phyloP scores from a whole-genome alignment of 1,140 invertebrate genomes.

The Drosophila murphyi region DNA sequence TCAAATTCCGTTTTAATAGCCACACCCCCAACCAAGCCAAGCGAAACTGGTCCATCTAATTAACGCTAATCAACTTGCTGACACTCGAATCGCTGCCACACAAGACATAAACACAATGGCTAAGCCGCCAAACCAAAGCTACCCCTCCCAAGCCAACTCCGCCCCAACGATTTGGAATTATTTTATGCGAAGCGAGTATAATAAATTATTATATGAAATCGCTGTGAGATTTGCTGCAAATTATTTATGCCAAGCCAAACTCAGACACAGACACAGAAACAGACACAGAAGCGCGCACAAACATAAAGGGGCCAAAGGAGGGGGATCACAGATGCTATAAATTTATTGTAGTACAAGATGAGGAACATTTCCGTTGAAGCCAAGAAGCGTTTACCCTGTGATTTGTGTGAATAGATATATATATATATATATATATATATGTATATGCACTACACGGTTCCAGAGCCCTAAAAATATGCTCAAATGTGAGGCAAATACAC shows the following conservation, averaged over 20 bases:
- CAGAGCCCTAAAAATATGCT: slow-evolving; percentile 37
- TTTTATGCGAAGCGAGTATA: slow-evolving; percentile 28
- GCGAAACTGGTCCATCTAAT: slow-evolving; percentile 41
- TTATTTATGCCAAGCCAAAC: slow-evolving; percentile 62
- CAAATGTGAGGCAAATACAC: slow-evolving; percentile 45
- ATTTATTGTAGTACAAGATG: slow-evolving; percentile 56
- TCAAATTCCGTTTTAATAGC: slow-evolving; percentile 44
- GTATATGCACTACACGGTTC: neutral
- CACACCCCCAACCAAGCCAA: slow-evolving; percentile 7
- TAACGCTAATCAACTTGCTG: slow-evolving; percentile 58
- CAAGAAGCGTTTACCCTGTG: slow-evolving; percentile 45
- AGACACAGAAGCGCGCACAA: slow-evolving; percentile 3
- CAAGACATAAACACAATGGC: slow-evolving; percentile 9
- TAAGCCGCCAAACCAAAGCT: slow-evolving; percentile 13
- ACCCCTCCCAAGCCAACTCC: too few species aligned
- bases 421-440: slow-evolving; percentile 8
- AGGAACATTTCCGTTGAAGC: slow-evolving; percentile 46
- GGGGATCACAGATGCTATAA: slow-evolving; percentile 49
- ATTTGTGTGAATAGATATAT: slow-evolving; percentile 34
- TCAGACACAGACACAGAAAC: slow-evolving; percentile 32
- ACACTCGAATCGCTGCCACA: slow-evolving; percentile 33
- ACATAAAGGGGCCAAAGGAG: neutral
- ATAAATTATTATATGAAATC: slow-evolving; percentile 63
- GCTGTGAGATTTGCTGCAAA: slow-evolving; percentile 62
- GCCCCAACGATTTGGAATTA: slow-evolving; percentile 24